Evolutionary conservation across 2,797 vertebrate species (phyloP).

Genomic region (Neostethus bicornis): DNA sequence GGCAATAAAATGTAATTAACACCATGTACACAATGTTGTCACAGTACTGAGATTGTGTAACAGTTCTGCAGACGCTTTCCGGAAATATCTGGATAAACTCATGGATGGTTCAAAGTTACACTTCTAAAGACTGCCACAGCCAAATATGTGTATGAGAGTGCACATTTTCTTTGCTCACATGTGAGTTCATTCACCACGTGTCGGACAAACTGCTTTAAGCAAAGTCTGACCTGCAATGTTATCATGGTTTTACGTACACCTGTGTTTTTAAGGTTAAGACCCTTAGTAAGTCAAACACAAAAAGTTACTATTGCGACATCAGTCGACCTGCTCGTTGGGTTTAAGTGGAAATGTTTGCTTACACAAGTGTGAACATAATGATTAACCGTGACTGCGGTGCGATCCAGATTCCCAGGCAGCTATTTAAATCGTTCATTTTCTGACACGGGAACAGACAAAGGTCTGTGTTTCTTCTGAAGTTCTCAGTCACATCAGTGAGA

Average conservation of each 20-base stretch:
- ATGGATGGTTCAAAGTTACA: slow-evolving; percentile 53
- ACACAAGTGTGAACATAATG: slow-evolving; percentile 27
- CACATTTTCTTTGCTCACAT: slow-evolving; percentile 6
- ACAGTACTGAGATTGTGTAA: background rate
- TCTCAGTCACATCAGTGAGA: too few species aligned
- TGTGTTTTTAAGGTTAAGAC: slow-evolving; percentile 15
- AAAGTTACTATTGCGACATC: slow-evolving; percentile 31
- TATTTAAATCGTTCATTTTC: background rate
- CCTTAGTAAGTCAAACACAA: slow-evolving; percentile 21
- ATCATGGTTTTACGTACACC: slow-evolving; percentile 24
- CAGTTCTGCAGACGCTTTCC: background rate
- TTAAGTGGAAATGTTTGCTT: slow-evolving; percentile 27
- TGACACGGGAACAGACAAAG: background rate
- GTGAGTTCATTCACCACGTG: slow-evolving; percentile 3
- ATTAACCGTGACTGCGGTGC: slow-evolving; percentile 19
- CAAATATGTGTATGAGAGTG: background rate
- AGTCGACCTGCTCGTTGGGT: slow-evolving; percentile 9
- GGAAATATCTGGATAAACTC: slow-evolving; percentile 19
- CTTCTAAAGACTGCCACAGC: slow-evolving; percentile 22
- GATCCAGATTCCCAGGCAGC: background rate
- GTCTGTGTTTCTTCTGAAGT: background rate
- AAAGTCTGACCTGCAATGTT: slow-evolving; percentile 33
- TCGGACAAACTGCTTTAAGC: background rate
- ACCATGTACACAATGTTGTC: background rate
- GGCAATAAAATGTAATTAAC: background rate